Evolutionary conservation across 2,797 vertebrate species (phyloP), one percentile per base, ranked within the genome.

Genomic region (Anabacerthia variegaticeps): DNA sequence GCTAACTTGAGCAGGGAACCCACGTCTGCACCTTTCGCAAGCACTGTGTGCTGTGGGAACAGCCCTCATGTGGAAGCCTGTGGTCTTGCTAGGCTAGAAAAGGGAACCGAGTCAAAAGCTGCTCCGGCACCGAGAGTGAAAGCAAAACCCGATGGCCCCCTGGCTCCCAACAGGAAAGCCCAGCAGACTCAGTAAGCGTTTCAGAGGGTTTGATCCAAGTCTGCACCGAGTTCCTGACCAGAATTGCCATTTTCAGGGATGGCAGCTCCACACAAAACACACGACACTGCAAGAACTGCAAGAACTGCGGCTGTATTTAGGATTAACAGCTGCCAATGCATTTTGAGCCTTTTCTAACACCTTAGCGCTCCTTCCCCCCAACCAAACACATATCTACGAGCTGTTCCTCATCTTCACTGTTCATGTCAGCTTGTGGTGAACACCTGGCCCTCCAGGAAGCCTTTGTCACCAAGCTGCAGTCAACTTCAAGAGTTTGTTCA

Each of bases 361-460:
- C 30, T 86, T 21, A 44, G 27, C 39, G 41, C 23, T 48, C 58
- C 26, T 51, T 28, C 14, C 17, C 20, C 36, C 20, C 5, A 0
- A 48, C 13, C 59, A n/a, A 78, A 81, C 73, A 72, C 6, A 0
- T 28, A 78, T 52, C 63, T 86, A 43, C 1, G 3, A 84, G n/a
- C 66, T 73, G 59, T 43, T 94, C 62, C 51, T 86, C 80, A 88
- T 37, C 67, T 73, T 63, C 9, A 4, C 54, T 49, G 26, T 37
- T 93, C 3, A 0, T 49, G 80, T 59, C 61, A 61, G 48, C 67
- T 71, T 93, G 37, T 11, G 76, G 72, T 51, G 73, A 94, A 83
- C 83, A 95, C 67, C 72, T 89, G 79, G 41, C 46, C 22, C 61
- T 72, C 61, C 93, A 89, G 65, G 51, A 91, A 89, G 41, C 66